Evolutionary conservation across 2,888 invertebrate species (phyloP), one percentile per base, ranked within the genome.

Genomic region (Tigriopus californicus): DNA sequence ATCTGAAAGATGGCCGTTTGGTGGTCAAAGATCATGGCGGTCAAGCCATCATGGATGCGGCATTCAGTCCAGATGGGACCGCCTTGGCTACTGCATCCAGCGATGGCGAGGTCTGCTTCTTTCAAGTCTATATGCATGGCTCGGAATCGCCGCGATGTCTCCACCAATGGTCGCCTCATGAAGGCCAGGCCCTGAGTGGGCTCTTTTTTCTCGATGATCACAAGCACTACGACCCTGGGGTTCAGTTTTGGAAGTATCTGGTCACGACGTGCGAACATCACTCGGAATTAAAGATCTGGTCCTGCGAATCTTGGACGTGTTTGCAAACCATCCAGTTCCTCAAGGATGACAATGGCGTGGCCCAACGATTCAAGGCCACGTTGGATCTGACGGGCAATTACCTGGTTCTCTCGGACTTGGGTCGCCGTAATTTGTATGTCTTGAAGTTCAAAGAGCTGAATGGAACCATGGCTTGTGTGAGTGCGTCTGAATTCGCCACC

Each of bases 191-290:
- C 0, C 78, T 95, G 61, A 85, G 85, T 41, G 85, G 83, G 24
- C 77, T 95, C n/a, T 85, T 88, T 72, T 95, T 95, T 73, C 77
- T 95, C 5, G 95, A 95, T 71, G 88, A 94, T 71, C 83, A 89
- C 68, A 83, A 85, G 67, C 81, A 82, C 67, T 82, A 80, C 62
- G 70, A 69, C 56, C 68, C 73, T 60, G 73, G 74, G 64, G 78
- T 76, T 13, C 81, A 84, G 68, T 91, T 92, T 72, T 97, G 97
- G 95, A 91, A 91, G 71, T 92, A 85, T 72, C 91, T 88, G 0
- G 79, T 95, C 47, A 94, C 95, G 0, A 90, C 90, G 1, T 83
- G 89, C 0, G 82, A 85, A 63, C 80, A 86, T 70, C 94, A 94
- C 73, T 82, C 86, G 0, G 86, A 87, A 66, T 74, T 95, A 58